phyloP scores from a whole-genome alignment of 2,113 vertebrate genomes.

The Mungos mungo region DNA sequence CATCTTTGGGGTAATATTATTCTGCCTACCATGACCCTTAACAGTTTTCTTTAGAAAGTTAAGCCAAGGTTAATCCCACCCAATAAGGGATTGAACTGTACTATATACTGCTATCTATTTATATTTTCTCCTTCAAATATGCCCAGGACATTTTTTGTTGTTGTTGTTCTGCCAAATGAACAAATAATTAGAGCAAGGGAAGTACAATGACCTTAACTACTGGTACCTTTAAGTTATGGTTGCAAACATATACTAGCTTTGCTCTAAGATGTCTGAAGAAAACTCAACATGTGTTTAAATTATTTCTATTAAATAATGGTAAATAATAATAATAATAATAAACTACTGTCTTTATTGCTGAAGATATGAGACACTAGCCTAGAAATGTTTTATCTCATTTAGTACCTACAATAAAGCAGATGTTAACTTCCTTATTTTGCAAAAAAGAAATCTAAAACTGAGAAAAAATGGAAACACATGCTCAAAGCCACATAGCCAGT shows the following conservation, averaged over 20 bases:
- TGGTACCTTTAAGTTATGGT: background rate
- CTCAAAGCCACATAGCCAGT: background rate
- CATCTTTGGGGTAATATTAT: background rate
- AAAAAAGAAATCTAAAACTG: background rate
- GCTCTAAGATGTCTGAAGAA: background rate
- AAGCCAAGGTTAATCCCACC: background rate
- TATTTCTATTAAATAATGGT: background rate
- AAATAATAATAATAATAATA: background rate
- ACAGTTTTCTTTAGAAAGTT: background rate
- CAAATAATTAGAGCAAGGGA: background rate
- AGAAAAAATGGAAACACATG: background rate
- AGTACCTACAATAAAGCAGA: background rate
- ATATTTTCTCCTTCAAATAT: background rate
- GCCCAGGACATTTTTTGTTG: background rate
- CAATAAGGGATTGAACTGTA: background rate
- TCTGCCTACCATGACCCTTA: background rate
- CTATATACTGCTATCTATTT: background rate
- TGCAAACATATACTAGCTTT: background rate
- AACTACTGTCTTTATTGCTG: background rate
- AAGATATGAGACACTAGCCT: background rate
- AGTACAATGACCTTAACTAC: background rate
- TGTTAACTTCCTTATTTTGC: slow-evolving; percentile 7
- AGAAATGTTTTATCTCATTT: background rate
- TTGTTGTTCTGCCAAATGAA: background rate
- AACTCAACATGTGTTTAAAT: background rate